phyloP scores from a whole-genome alignment of 1,140 invertebrate genomes.

The Nomia melanderi region DNA sequence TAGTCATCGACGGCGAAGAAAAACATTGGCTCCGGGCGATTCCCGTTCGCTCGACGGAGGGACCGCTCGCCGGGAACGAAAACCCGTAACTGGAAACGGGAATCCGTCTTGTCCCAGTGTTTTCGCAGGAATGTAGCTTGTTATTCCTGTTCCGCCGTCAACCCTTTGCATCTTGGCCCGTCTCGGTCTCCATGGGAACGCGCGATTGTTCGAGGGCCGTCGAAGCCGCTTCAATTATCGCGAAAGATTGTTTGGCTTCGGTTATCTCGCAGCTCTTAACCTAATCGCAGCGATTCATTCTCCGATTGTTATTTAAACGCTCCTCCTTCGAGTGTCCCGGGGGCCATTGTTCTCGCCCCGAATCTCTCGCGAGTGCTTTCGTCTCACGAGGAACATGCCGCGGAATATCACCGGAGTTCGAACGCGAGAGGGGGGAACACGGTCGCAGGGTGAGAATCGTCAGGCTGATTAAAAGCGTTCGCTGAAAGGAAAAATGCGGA shows the following conservation, averaged over 20 bases:
- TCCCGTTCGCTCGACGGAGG: constrained; percentile 22
- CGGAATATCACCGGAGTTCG: too few relatives aligned
- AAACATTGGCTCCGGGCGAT: constrained; percentile 33
- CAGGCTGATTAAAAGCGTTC: constrained; percentile 45
- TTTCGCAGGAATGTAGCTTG: constrained; percentile 45
- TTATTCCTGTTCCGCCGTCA: constrained; percentile 40
- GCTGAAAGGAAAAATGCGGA: constrained; percentile 38
- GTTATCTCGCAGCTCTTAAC: not conserved
- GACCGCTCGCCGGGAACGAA: constrained; percentile 36
- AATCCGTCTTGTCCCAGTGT: constrained; percentile 35
- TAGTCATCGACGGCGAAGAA: constrained; percentile 7
- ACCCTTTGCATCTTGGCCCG: not conserved
- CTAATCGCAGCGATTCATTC: not conserved
- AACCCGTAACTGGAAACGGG: not conserved
- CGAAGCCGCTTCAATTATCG: not conserved
- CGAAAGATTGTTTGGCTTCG: not conserved
- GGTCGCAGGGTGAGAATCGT: constrained; percentile 31
- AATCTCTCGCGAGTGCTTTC: too few relatives aligned
- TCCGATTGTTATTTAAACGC: not conserved
- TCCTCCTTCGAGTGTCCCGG: too few relatives aligned
- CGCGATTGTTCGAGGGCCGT: not conserved
- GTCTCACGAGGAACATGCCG: too few relatives aligned
- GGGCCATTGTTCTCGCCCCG: too few relatives aligned
- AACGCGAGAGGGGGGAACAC: too few relatives aligned
- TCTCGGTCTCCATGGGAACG: not conserved